phyloP scores from a whole-genome alignment of 1,140 invertebrate genomes.

The Aphelinus certus region DNA sequence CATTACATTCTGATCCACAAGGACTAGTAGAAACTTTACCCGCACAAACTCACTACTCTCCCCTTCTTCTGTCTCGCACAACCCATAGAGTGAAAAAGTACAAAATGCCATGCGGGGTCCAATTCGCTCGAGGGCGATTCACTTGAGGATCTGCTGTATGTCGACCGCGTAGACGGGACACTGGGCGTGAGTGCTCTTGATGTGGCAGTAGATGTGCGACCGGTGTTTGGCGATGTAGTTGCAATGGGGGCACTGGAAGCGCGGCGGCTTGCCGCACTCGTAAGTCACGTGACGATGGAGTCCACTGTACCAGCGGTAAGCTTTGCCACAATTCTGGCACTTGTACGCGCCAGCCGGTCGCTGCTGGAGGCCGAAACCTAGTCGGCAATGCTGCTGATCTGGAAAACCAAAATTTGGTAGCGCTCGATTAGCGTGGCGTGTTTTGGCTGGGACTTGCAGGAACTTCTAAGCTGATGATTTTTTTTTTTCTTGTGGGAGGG shows the following conservation, averaged over 20 bases:
- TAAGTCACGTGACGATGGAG: conserved; percentile 62
- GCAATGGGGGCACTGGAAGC: conserved; percentile 70
- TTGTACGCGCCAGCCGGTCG: conserved; percentile 29
- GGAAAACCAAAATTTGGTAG: conserved; percentile 15
- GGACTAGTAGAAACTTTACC: too few species aligned
- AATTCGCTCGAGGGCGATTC: neutral
- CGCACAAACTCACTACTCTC: too few species aligned
- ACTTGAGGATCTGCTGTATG: conserved; percentile 12
- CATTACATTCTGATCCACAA: too few species aligned
- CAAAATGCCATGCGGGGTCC: too few species aligned
- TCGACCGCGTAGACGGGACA: conserved; percentile 54
- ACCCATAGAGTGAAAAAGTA: too few species aligned
- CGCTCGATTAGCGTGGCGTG: too few species aligned
- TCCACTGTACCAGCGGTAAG: conserved; percentile 58
- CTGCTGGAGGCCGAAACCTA: neutral
- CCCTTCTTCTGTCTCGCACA: too few species aligned
- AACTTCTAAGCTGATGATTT: too few species aligned
- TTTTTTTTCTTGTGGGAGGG: too few species aligned
- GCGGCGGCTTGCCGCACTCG: conserved; percentile 59
- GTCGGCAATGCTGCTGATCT: neutral
- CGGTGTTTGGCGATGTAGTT: conserved; percentile 67
- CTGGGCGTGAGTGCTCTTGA: conserved; percentile 53
- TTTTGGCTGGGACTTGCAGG: too few species aligned
- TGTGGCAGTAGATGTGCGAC: conserved; percentile 66
- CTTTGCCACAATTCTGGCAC: conserved; percentile 57